phyloP scores from a whole-genome alignment of 2,888 invertebrate genomes.

The Xestia c-nigrum region DNA sequence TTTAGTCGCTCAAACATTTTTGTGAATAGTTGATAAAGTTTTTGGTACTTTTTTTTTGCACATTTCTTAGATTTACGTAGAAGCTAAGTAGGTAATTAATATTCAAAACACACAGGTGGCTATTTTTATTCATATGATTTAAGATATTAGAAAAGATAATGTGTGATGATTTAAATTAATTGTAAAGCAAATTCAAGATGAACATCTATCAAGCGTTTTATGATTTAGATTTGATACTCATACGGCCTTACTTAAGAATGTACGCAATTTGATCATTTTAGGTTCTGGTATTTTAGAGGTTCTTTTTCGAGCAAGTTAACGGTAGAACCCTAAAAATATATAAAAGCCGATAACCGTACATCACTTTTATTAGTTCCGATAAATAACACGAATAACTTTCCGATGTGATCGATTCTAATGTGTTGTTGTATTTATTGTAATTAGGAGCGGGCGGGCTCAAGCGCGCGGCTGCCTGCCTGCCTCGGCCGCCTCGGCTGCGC shows the following conservation, averaged over 20 bases:
- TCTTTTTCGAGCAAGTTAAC: constrained; percentile 51
- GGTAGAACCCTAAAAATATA: constrained; percentile 78
- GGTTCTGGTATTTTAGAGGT: constrained; percentile 21
- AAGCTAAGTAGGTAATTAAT: constrained; percentile 25
- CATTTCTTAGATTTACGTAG: neutral
- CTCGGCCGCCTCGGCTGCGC: constrained; percentile 58
- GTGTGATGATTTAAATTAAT: constrained; percentile 41
- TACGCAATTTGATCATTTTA: constrained; percentile 19
- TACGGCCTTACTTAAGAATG: constrained; percentile 20
- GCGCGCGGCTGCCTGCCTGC: constrained; percentile 39
- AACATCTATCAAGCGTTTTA: constrained; percentile 2
- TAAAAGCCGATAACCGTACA: constrained; percentile 86
- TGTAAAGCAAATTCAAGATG: constrained; percentile 21
- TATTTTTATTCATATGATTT: constrained; percentile 39
- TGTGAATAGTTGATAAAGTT: neutral
- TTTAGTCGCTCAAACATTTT: neutral
- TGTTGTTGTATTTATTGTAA: constrained; percentile 89
- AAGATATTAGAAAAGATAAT: constrained; percentile 42
- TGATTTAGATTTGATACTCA: constrained; percentile 7
- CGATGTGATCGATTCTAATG: constrained; percentile 89
- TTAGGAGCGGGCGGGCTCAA: constrained; percentile 70
- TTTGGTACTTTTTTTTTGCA: constrained; percentile 15
- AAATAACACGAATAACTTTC: constrained; percentile 87
- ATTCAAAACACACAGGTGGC: constrained; percentile 42
- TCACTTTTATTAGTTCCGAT: constrained; percentile 89